Evolutionary conservation across 64 coral and sea anemone genomes (phyloP).

Genomic region (Porites australiensis): DNA sequence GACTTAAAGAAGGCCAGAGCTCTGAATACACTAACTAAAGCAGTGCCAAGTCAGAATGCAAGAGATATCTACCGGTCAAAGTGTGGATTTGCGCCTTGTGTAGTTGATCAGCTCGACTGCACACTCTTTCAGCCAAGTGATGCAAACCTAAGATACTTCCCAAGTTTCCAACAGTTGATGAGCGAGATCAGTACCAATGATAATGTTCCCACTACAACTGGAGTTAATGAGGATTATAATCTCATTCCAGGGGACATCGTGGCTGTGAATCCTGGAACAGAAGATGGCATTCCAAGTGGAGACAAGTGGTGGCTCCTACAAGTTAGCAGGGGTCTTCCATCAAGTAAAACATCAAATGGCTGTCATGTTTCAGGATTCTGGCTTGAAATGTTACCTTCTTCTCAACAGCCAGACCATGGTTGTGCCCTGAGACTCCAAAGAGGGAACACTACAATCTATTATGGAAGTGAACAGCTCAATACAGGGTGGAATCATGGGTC

Average conservation of each 20-base stretch:
- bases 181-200: slow-evolving; percentile 11
- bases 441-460: too few relatives aligned
- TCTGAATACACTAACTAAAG: slow-evolving; percentile 59
- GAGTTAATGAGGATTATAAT: slow-evolving; percentile 42
- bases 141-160: slow-evolving; percentile 20
- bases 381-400: too few relatives aligned
- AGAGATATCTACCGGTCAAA: slow-evolving; percentile 46
- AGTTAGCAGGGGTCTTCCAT: slow-evolving; percentile 31
- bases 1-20: slow-evolving; percentile 56
- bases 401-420: too few relatives aligned
- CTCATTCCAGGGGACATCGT: slow-evolving; percentile 80
- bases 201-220: not conserved
- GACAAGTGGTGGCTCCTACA: slow-evolving; percentile 79
- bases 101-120: slow-evolving; percentile 42
- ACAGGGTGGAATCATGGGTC: too few relatives aligned
- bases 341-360: slow-evolving; percentile 28
- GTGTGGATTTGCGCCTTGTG: slow-evolving; percentile 60
- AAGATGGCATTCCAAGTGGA: slow-evolving; percentile 69
- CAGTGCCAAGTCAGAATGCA: slow-evolving; percentile 53
- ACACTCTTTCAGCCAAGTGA: slow-evolving; percentile 16
- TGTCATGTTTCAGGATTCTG: slow-evolving; percentile 71
- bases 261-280: slow-evolving; percentile 69
- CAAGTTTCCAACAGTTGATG: slow-evolving; percentile 69
- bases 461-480: too few relatives aligned
- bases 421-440: too few relatives aligned